Percentiles rank a stretch among this genome's conserved stretches.
phyloP scores from a whole-genome alignment of 2,113 vertebrate genomes.

The Microcebus griseorufus region DNA sequence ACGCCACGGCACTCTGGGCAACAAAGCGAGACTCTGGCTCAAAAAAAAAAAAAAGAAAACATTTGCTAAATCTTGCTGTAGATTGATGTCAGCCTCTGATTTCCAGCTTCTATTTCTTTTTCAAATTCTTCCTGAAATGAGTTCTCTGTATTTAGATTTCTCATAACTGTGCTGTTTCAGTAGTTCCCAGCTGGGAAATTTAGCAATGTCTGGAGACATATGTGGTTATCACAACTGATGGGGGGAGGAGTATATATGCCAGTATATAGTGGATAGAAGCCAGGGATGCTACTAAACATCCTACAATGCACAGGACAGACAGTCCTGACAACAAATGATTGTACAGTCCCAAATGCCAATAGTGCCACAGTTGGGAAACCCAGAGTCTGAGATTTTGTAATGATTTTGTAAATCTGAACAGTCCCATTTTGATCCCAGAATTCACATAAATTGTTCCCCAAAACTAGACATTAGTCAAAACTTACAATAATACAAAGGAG shows the following conservation, averaged over 20 bases:
- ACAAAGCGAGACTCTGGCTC: too few relatives aligned
- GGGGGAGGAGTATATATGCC: not conserved
- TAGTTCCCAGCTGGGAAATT: too few relatives aligned
- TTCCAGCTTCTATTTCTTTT: not conserved
- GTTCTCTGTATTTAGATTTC: not conserved
- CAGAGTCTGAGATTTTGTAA: not conserved
- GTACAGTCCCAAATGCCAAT: not conserved
- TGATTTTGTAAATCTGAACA: not conserved
- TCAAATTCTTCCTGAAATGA: not conserved
- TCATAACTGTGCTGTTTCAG: not conserved
- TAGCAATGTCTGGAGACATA: not conserved
- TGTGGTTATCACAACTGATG: not conserved
- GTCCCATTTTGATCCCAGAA: not conserved
- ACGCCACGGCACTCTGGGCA: too few relatives aligned
- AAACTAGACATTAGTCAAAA: not conserved
- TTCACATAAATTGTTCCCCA: not conserved
- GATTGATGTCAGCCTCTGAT: not conserved
- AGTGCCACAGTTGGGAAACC: not conserved
- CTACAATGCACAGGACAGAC: too few relatives aligned
- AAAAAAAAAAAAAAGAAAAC: not conserved
- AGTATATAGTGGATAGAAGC: not conserved
- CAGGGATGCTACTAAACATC: not conserved
- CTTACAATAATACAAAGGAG: not conserved
- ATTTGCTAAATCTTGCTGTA: not conserved
- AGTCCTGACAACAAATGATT: not conserved